phyloP scores from a whole-genome alignment of 2,888 invertebrate species.

The Ennomos erosarius region DNA sequence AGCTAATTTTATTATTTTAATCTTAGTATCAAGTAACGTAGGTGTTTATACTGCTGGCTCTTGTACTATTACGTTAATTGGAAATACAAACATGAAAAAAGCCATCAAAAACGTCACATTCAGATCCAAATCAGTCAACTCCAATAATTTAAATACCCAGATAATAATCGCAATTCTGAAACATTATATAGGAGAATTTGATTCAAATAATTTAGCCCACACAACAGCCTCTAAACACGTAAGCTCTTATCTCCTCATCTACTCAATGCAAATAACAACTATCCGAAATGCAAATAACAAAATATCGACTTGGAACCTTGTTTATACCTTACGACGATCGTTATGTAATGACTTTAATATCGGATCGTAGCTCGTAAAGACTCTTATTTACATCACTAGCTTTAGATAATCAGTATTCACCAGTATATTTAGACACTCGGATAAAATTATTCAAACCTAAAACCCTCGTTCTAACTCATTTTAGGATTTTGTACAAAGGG shows the following conservation, averaged over 20 bases:
- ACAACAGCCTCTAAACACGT: conserved; percentile 14
- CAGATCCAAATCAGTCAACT: too few relatives aligned
- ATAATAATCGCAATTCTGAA: not conserved
- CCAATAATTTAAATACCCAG: too few relatives aligned
- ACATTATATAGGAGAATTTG: not conserved
- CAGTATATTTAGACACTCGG: conserved; percentile 9
- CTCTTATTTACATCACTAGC: conserved; percentile 33
- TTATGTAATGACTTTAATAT: conserved; percentile 24
- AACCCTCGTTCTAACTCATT: conserved; percentile 3
- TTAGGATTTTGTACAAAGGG: too few relatives aligned
- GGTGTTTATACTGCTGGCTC: too few relatives aligned
- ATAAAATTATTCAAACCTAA: conserved; percentile 7
- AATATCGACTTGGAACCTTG: conserved; percentile 18
- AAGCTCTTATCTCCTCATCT: conserved; percentile 16
- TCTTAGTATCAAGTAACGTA: too few relatives aligned
- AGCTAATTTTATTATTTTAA: too few relatives aligned
- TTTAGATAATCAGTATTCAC: conserved; percentile 23
- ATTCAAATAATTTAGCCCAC: conserved; percentile 7
- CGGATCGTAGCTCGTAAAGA: conserved; percentile 39
- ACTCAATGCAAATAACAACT: conserved; percentile 24
- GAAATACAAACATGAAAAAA: too few relatives aligned
- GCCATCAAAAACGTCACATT: too few relatives aligned
- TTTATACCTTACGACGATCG: conserved; percentile 23
- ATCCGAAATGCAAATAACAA: conserved; percentile 25
- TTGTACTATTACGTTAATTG: too few relatives aligned